Evolutionary conservation across 2,113 vertebrate species (phyloP), one percentile per base, ranked within the genome.

Genomic region (Actenoides lindsayi): DNA sequence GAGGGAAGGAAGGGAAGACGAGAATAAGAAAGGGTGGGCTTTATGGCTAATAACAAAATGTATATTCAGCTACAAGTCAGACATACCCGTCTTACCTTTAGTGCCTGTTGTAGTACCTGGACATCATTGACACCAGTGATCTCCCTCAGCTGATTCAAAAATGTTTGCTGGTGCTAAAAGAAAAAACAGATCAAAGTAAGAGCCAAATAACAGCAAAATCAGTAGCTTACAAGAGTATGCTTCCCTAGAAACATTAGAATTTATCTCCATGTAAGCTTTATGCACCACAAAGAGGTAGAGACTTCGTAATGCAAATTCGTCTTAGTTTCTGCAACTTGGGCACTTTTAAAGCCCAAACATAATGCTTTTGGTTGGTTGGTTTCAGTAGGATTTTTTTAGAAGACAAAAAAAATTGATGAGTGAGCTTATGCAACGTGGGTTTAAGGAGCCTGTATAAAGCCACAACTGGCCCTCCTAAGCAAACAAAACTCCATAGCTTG

Each of bases 141-240:
- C 97, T 99, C 99, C 95, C 98, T 98, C 94, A 99, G 97, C 95
- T 99, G 99, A 98, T 99, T 99, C 97, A 99, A 97, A 98, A 99
- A 98, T 1, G 99, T 99, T 97, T 99, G 99, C 93, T 99, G 99
- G 97, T 99, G 99, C 99, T 99, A 77, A 71, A 90, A 86, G 79
- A 85, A 91, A 37, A 57, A 74, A 80, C 8, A 62, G 7, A 93
- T 39, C 1, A 9, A 82, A 48, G 74, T 60, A 78, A 90, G 64
- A 89, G 41, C 10, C 35, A 94, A 91, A 10, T 23, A 76, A 65
- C 16, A 82, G 35, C 11, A 94, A 89, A 89, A 41, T 3, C 1
- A 62, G 24, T 24, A 62, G 65, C 16, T 84, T 70, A 76, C 8
- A 48, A 50, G 46, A 51, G 3, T 13, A 51, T 39, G 30, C 9